Conservation (phyloP, 2,113 vertebrate species). For the Uropsilus gracilis region DNA sequence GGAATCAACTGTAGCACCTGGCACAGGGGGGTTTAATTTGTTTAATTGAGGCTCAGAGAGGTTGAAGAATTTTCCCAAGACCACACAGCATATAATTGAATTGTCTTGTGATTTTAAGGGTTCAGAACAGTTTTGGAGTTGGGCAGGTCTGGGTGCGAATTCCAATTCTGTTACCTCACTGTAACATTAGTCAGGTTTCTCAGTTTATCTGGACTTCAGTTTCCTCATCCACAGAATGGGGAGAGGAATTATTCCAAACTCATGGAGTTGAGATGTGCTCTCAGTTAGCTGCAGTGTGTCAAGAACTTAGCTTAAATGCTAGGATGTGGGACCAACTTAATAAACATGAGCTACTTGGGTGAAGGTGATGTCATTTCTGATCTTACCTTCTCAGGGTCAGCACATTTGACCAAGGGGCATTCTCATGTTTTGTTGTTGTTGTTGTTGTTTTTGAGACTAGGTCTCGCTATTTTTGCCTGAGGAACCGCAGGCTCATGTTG, state of each 20-base stretch:
- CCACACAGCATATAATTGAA: not conserved
- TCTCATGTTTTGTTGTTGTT: constrained; percentile 17
- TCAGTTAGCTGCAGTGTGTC: not conserved
- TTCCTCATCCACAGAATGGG: not conserved
- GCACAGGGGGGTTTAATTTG: not conserved
- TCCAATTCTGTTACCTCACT: not conserved
- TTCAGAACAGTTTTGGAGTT: not conserved
- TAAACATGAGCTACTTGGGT: not conserved
- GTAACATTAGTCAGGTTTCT: not conserved
- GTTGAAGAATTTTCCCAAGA: not conserved
- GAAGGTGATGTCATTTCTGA: not conserved
- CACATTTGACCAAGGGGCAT: not conserved
- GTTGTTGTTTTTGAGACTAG: too few species aligned
- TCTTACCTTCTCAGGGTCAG: not conserved
- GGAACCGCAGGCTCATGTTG: too few species aligned
- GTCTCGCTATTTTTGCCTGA: too few species aligned
- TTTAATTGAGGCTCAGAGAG: not conserved
- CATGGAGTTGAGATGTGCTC: not conserved
- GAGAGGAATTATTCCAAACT: not conserved
- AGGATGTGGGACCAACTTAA: not conserved
- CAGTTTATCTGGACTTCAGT: not conserved
- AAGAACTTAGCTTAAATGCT: not conserved
- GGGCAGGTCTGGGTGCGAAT: not conserved
- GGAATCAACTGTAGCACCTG: not conserved
- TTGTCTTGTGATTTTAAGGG: not conserved